Evolutionary conservation across 2,113 vertebrate species (phyloP).

Genomic region (Galbula dea): DNA sequence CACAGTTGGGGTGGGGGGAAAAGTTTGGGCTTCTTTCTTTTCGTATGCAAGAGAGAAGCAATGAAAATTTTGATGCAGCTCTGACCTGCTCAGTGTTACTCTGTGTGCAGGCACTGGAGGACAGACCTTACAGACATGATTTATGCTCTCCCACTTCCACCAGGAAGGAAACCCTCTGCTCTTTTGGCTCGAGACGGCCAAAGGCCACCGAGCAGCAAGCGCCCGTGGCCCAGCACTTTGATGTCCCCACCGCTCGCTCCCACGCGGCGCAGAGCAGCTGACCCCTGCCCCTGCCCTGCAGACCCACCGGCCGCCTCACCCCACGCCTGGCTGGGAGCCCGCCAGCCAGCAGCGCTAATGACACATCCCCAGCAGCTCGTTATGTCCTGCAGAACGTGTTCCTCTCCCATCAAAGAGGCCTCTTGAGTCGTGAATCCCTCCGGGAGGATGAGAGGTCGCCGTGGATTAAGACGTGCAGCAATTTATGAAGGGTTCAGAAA

Average conservation of each 20-base stretch:
- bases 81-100: not conserved
- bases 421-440: not conserved
- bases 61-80: not conserved
- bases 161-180: fast-evolving
- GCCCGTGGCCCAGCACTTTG: not conserved
- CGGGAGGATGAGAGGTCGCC: not conserved
- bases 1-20: not conserved
- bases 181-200: not conserved
- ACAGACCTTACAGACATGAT: not conserved
- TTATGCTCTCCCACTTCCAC: not conserved
- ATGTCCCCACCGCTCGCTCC: not conserved
- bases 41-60: not conserved
- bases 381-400: fast-evolving
- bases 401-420: not conserved
- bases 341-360: not conserved
- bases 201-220: not conserved
- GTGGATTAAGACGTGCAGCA: not conserved
- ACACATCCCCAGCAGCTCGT: not conserved
- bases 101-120: fast-evolving
- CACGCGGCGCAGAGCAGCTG: not conserved
- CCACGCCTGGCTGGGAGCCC: not conserved
- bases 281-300: not conserved
- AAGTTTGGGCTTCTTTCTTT: not conserved
- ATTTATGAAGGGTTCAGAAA: not conserved
- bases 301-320: not conserved